A percentile compares a stretch with the other conserved stretches of the same genome.
These are phyloP conservation scores for Danaus melanippus DNA, from an alignment of 1,140 invertebrate species.

Conservation along the genomic window DNA sequence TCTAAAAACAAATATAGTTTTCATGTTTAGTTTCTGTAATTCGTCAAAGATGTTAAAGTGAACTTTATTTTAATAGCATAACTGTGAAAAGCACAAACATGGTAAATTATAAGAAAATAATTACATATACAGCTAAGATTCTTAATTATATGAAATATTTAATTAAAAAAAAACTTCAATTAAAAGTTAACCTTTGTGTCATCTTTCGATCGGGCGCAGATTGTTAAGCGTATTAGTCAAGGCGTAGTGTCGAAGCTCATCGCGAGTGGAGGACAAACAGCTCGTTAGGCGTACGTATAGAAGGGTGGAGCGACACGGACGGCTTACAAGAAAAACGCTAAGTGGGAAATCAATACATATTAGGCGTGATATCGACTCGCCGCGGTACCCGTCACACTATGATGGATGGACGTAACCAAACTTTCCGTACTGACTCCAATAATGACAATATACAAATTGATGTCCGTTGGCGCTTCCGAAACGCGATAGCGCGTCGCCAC, in stretches of 20 bases:
- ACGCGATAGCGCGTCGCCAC: constrained; percentile 57
- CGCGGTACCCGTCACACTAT: constrained; percentile 51
- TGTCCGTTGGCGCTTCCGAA: constrained; percentile 63
- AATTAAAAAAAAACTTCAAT: no score
- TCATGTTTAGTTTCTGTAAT: no score
- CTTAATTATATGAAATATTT: no score
- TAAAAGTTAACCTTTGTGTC: no score
- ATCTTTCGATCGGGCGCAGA: background rate
- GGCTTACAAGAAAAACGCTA: constrained; percentile 67
- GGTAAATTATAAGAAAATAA: no score
- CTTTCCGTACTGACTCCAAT: constrained; percentile 62
- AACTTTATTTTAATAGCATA: no score
- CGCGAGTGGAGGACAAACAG: constrained; percentile 65
- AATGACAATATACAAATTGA: constrained; percentile 72
- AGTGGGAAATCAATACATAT: constrained; percentile 72
- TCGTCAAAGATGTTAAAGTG: no score
- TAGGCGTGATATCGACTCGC: constrained; percentile 67
- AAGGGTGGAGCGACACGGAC: constrained; percentile 59
- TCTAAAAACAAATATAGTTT: no score
- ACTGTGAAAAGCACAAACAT: no score
- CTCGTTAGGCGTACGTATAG: constrained; percentile 63
- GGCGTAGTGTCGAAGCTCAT: constrained; percentile 21
- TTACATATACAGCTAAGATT: no score
- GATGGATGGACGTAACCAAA: constrained; percentile 67
- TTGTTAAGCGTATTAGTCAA: constrained; percentile 21